These are phyloP conservation scores for Cyrtorhinus lividipennis DNA, from an alignment of 1,140 invertebrate species.

Conservation along the genomic window DNA sequence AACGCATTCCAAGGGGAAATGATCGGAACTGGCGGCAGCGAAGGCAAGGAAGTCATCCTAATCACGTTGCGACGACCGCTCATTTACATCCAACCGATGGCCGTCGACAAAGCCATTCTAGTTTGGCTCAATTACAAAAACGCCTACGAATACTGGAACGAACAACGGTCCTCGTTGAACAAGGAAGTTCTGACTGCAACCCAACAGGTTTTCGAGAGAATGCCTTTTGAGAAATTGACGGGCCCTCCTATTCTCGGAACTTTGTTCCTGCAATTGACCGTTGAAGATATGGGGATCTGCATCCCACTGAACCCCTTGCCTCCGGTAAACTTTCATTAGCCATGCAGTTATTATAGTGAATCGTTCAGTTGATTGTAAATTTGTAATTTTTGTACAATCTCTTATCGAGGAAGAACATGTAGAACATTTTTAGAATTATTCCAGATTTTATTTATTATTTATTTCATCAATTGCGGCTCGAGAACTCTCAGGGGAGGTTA, in stretches of 20 bases:
- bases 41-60: constrained; percentile 86
- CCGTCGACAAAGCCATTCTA: constrained; percentile 89
- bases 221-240: constrained; percentile 60
- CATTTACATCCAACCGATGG: constrained; percentile 88
- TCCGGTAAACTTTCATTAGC: constrained; percentile 28
- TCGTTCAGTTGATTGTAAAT: no score
- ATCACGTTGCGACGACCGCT: constrained; percentile 81
- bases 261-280: constrained; percentile 83
- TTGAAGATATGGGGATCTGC: constrained; percentile 94
- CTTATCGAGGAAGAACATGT: no score
- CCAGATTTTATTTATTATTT: no score
- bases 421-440: no score
- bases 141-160: constrained; percentile 97
- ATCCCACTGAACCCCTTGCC: constrained; percentile 74
- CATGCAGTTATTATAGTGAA: no score
- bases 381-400: no score
- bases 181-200: constrained; percentile 72
- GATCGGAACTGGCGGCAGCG: constrained; percentile 38
- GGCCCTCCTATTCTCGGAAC: constrained; percentile 66
- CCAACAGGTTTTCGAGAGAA: constrained; percentile 58
- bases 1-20: constrained; percentile 85
- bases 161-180: constrained; percentile 76
- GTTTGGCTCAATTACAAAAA: constrained; percentile 98
- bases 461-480: no score
- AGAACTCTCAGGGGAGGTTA: no score